phyloP scores from a whole-genome alignment of 1,140 invertebrate species.

The Drosophila tristis region DNA sequence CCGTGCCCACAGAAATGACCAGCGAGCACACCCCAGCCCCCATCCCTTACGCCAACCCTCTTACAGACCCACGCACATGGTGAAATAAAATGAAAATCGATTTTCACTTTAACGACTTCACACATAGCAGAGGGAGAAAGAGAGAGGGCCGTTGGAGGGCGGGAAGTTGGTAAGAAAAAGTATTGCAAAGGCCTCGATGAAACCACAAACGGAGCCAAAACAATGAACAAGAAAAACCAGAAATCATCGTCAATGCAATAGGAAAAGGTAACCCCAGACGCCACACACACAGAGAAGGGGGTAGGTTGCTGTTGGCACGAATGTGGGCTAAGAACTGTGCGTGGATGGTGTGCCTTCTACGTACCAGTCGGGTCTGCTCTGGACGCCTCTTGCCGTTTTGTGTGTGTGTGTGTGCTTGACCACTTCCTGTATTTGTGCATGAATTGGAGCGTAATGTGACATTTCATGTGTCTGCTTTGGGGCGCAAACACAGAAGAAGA shows the following conservation, averaged over 20 bases:
- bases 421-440: slow-evolving; percentile 72
- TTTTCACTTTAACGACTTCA: slow-evolving; percentile 83
- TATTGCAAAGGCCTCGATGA: slow-evolving; percentile 59
- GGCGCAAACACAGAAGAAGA: slow-evolving; percentile 20
- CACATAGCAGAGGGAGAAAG: slow-evolving; percentile 51
- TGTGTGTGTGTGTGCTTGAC: slow-evolving; percentile 44
- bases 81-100: slow-evolving; percentile 75
- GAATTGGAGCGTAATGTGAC: slow-evolving; percentile 79
- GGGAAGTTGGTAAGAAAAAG: slow-evolving; percentile 41
- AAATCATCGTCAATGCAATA: slow-evolving; percentile 59
- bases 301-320: slow-evolving; percentile 23
- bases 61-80: slow-evolving; percentile 48
- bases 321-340: slow-evolving; percentile 72
- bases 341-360: slow-evolving; percentile 20
- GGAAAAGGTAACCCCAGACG: slow-evolving; percentile 55
- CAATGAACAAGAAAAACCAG: slow-evolving; percentile 55
- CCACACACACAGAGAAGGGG: not conserved
- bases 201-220: slow-evolving; percentile 66
- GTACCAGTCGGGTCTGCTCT: slow-evolving; percentile 15
- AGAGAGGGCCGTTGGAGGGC: slow-evolving; percentile 1
- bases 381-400: not conserved
- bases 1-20: slow-evolving; percentile 47
- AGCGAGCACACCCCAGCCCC: not conserved
- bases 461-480: slow-evolving; percentile 54
- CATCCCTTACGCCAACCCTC: not conserved